Base-by-base conservation (phyloP, 2,797 vertebrate genomes). In the Paratrypauchen microcephalus region DNA sequence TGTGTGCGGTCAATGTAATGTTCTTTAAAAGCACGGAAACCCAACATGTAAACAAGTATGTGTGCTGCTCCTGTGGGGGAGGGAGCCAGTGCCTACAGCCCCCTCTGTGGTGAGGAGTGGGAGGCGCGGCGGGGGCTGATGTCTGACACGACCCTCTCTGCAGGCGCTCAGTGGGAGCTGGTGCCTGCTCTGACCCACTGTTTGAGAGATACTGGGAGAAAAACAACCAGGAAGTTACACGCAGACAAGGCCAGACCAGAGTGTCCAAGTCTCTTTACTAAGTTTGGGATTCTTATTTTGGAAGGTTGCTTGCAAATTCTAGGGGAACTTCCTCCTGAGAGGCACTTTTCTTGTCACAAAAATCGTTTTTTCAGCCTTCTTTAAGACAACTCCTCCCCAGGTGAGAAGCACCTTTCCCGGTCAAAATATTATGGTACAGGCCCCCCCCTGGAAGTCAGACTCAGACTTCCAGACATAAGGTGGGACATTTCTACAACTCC, bases 121-220 rank as follows among this genome's bases (percentile, higher is more conserved):
- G 83, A 92, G 93, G 89, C 91, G 76, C 94, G 89, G 91, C 91
- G 92, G 91, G 93, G 91, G 94, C 84, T 89, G 93, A 94, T 96
- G 94, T 95, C 94, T 96, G 95, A 95, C 93, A 95, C 86, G 92
- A 94, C 93, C 94, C 93, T 92, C 92, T 87, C 93, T 94, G 95
- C 91, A 80, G 91, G 94, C 68, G 62, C 88, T 66, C 90, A 24
- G 41, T 81, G 56, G 89, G 88, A 87, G 83, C 84, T 86, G 83
- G 89, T 89, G 87, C 83, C 86, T 84, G 86, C 39, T 80, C 83
- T 86, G 84, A 83, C 78, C 81, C 73, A 73, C 82, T 72, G 73
- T 83, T 83, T 89, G 87, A 92, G 69, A 47, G 74, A 69, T 58
- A 48, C 66, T 52, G 73, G 30, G 72, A 71, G 63, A 54, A 6